Evolutionary conservation across 2,113 vertebrate genomes (phyloP).

Genomic region (Phyllostomus discolor): DNA sequence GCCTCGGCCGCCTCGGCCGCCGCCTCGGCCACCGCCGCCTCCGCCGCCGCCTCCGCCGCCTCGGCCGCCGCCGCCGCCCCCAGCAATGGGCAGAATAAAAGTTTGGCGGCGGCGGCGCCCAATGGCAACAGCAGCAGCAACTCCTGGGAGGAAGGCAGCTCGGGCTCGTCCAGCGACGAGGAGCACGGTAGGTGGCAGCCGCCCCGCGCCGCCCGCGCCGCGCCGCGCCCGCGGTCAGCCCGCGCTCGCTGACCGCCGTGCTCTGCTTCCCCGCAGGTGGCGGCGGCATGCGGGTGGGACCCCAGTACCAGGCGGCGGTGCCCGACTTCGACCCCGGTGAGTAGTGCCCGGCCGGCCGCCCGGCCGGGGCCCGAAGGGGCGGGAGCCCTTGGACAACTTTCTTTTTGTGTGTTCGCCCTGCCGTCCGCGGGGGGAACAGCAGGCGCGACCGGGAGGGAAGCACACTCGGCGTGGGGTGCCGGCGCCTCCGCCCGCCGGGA

Average conservation of each 20-base stretch:
- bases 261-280: constrained; percentile 81
- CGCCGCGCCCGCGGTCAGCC: not conserved
- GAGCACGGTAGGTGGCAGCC: constrained; percentile 88
- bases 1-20: not conserved
- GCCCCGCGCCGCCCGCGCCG: constrained; percentile 3
- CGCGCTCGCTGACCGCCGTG: not conserved
- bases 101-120: constrained; percentile 83
- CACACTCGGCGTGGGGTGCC: constrained; percentile 43
- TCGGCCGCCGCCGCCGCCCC: constrained; percentile 63
- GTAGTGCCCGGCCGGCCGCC: constrained; percentile 44
- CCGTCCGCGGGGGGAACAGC: constrained; percentile 58
- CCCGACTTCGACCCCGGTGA: constrained; percentile 93
- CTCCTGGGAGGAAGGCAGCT: constrained; percentile 95
- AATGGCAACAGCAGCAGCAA: constrained; percentile 87
- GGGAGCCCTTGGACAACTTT: constrained; percentile 58
- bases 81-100: constrained; percentile 85
- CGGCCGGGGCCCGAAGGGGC: not conserved
- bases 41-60: not conserved
- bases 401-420: constrained; percentile 50
- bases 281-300: constrained; percentile 92
- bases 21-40: constrained; percentile 57
- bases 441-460: not conserved
- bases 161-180: constrained; percentile 93
- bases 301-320: constrained; percentile 92
- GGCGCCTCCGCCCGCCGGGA: not conserved